These are phyloP conservation scores for Lepus oiostolus DNA, from an alignment of 2,797 vertebrate genomes.

Conservation along the genomic window DNA sequence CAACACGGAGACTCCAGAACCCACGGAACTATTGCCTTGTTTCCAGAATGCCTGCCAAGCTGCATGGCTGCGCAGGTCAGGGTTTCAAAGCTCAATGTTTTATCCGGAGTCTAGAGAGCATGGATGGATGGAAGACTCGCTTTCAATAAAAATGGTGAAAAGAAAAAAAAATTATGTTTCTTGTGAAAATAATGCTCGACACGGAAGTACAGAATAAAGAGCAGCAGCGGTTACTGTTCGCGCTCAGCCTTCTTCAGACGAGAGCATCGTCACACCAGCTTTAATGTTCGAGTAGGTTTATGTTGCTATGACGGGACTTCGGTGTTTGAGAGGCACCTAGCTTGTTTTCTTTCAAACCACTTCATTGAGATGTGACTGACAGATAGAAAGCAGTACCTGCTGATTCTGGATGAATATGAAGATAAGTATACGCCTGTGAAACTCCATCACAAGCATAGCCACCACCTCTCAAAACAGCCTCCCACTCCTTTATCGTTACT, in stretches of 20 bases:
- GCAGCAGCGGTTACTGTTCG: too few relatives aligned
- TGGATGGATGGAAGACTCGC: background rate
- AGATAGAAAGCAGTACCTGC: background rate
- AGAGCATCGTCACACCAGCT: background rate
- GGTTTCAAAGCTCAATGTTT: background rate
- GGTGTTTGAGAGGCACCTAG: background rate
- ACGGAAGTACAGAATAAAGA: too few relatives aligned
- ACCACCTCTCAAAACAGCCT: background rate
- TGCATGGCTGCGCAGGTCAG: too few relatives aligned
- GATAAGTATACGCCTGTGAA: background rate
- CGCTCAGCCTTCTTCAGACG: background rate
- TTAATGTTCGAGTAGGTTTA: background rate
- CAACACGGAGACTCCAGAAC: fast-evolving
- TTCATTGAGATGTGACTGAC: background rate
- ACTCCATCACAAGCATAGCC: background rate
- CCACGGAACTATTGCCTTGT: background rate
- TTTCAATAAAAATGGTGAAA: background rate
- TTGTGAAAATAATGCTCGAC: background rate
- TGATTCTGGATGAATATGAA: background rate
- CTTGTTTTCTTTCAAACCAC: background rate
- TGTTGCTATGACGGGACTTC: background rate
- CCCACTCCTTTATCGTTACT: background rate
- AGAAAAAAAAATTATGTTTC: background rate
- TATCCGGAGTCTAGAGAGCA: background rate
- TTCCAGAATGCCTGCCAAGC: background rate